Conservation (phyloP, 2,113 vertebrate species). For the Loxodonta africana region DNA sequence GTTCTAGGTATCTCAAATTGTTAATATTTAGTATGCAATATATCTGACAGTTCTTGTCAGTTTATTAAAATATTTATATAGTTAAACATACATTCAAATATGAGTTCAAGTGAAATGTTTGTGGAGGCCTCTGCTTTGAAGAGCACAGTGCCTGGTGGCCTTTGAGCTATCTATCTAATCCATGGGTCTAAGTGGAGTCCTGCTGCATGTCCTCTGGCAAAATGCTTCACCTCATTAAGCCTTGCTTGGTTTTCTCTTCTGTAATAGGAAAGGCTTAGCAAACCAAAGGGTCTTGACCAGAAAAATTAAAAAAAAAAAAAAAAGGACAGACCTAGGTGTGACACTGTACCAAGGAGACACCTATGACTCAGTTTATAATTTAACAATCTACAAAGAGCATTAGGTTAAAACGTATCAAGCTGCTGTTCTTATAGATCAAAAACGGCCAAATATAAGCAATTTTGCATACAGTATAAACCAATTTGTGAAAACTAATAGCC, state of each 20-base stretch:
- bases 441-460: not conserved
- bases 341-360: not conserved
- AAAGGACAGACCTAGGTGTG: not conserved
- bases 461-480: not conserved
- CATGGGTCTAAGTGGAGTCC: not conserved
- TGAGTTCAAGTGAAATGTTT: not conserved
- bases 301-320: not conserved
- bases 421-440: constrained; percentile 9
- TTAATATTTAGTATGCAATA: not conserved
- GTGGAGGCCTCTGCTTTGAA: not conserved
- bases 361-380: not conserved
- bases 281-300: not conserved
- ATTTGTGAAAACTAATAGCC: not conserved
- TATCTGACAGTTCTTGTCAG: not conserved
- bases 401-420: not conserved
- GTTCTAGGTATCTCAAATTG: not conserved
- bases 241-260: not conserved
- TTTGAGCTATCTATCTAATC: not conserved
- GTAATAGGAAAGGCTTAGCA: not conserved
- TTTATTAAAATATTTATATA: not conserved
- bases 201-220: not conserved
- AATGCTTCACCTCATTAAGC: not conserved
- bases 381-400: constrained; percentile 11
- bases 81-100: not conserved
- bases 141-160: not conserved